Conservation (phyloP, 2,888 invertebrate genomes). For the Linnaemya vulpina region DNA sequence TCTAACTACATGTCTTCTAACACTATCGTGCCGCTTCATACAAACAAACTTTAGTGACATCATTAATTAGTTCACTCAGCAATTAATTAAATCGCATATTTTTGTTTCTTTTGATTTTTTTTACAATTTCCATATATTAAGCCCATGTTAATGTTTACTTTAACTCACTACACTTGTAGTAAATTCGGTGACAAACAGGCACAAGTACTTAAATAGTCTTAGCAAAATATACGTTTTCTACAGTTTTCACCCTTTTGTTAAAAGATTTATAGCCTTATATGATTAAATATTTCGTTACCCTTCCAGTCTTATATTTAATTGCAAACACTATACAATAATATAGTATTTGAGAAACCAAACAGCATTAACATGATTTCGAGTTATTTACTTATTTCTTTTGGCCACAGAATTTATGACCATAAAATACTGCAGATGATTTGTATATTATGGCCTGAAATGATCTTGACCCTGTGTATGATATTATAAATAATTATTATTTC, state of each 20-base stretch:
- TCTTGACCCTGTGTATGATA: slow-evolving; percentile 51
- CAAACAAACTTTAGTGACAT: slow-evolving; percentile 29
- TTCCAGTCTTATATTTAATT: too few species aligned
- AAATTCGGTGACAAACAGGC: not conserved
- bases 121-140: not conserved
- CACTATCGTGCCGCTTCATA: slow-evolving; percentile 39
- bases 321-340: too few species aligned
- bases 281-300: too few species aligned
- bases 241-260: too few species aligned
- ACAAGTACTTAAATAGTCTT: too few species aligned
- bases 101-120: not conserved
- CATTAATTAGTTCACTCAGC: slow-evolving; percentile 12
- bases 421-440: slow-evolving; percentile 38
- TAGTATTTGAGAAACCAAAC: too few species aligned
- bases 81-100: slow-evolving; percentile 39
- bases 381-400: too few species aligned
- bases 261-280: too few species aligned
- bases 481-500: not conserved
- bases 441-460: slow-evolving; percentile 39
- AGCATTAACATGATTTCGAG: too few species aligned
- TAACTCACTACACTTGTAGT: slow-evolving; percentile 19
- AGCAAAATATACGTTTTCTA: too few species aligned
- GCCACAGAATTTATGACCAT: slow-evolving; percentile 27
- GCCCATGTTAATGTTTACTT: not conserved
- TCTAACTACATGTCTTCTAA: not conserved